Evolutionary conservation across 2,888 invertebrate species (phyloP).

Genomic region (Pyrgus malvae): DNA sequence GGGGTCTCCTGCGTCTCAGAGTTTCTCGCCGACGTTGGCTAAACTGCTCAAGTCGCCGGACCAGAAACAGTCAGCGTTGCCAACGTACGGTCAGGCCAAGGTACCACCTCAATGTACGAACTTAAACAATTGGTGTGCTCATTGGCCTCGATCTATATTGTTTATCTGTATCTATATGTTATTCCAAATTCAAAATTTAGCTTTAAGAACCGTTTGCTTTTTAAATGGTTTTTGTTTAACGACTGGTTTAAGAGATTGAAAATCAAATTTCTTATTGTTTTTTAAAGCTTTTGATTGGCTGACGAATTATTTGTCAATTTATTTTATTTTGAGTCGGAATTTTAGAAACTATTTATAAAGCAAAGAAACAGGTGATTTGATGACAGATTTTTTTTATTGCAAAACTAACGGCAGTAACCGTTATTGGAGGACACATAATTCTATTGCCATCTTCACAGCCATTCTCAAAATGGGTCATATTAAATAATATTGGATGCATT

Average conservation of each 20-base stretch:
- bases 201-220: conserved; percentile 34
- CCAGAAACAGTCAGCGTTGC: conserved; percentile 72
- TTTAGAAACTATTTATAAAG: conserved; percentile 28
- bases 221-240: conserved; percentile 45
- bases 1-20: conserved; percentile 80
- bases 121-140: conserved; percentile 70
- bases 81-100: conserved; percentile 80
- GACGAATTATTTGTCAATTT: not conserved
- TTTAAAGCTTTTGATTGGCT: not conserved
- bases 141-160: conserved; percentile 68
- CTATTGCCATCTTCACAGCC: conserved; percentile 57
- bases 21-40: conserved; percentile 91
- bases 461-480: conserved; percentile 18
- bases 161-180: conserved; percentile 1
- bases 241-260: not conserved
- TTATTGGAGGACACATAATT: conserved; percentile 42
- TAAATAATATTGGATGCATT: not conserved
- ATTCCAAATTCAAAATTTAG: conserved; percentile 78
- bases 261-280: not conserved
- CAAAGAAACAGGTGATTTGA: conserved; percentile 17
- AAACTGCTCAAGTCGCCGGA: conserved; percentile 88
- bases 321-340: not conserved
- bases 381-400: not conserved
- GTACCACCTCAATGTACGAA: conserved; percentile 65
- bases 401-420: conserved; percentile 67